A percentile compares a stretch with the other conserved stretches of the same genome.
phyloP scores from a whole-genome alignment of 2,888 invertebrate species.

The Glaucopsyche alexis region DNA sequence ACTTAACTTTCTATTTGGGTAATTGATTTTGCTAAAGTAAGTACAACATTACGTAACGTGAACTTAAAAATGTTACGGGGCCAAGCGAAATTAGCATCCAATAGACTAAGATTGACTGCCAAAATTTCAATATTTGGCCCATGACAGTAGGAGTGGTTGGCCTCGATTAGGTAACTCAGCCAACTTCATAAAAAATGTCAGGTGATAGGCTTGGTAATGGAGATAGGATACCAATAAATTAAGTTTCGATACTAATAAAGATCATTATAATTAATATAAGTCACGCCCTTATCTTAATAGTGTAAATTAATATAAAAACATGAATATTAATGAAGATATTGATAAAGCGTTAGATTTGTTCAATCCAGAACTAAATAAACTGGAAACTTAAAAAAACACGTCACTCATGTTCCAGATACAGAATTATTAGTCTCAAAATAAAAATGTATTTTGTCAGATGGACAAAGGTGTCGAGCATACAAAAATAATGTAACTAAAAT shows the following conservation, averaged over 20 bases:
- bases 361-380: no score
- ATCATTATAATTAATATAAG: constrained; percentile 3
- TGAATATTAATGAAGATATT: neutral
- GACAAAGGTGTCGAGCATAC: no score
- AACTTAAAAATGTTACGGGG: constrained; percentile 35
- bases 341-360: neutral
- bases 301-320: neutral
- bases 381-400: no score
- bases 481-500: no score
- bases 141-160: constrained; percentile 37
- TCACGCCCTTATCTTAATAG: neutral
- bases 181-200: constrained; percentile 26
- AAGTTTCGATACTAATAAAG: neutral
- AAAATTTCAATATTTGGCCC: constrained; percentile 33
- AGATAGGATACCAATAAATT: neutral
- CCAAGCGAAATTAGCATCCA: constrained; percentile 36
- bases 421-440: no score
- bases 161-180: constrained; percentile 33
- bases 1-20: constrained; percentile 11
- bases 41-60: constrained; percentile 27
- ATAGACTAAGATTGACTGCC: constrained; percentile 33
- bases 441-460: no score
- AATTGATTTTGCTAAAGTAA: constrained; percentile 16
- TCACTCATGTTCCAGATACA: no score
- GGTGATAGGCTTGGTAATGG: neutral